Conservation (phyloP, 1,140 invertebrate species). For the Heliconius melpomene region DNA sequence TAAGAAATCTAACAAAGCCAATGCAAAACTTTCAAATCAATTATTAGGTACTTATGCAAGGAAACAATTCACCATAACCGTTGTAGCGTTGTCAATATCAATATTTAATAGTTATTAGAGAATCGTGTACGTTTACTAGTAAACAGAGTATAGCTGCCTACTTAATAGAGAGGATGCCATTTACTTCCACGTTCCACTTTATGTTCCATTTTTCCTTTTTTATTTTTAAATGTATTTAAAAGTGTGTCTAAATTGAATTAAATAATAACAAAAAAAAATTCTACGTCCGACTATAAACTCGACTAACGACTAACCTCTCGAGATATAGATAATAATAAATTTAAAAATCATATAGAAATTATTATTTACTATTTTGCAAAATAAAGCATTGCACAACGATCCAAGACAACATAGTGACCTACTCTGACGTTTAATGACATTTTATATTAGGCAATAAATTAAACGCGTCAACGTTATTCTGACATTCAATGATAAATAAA, state of each 20-base stretch:
- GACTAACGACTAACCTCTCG: too few relatives aligned
- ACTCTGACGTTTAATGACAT: slow-evolving; percentile 47
- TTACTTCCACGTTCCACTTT: too few relatives aligned
- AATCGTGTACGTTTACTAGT: not conserved
- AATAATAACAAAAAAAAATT: too few relatives aligned
- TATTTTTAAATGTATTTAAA: too few relatives aligned
- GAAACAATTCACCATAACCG: not conserved
- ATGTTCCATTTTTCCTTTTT: too few relatives aligned
- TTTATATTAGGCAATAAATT: slow-evolving; percentile 45
- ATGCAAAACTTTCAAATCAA: not conserved
- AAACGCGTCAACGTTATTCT: slow-evolving; percentile 25
- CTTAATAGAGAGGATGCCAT: too few relatives aligned
- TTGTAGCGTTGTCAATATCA: not conserved
- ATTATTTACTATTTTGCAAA: not conserved
- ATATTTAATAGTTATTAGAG: not conserved
- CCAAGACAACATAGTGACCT: slow-evolving; percentile 46
- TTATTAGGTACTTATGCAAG: not conserved
- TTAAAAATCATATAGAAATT: not conserved
- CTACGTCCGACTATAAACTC: too few relatives aligned
- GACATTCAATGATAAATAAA: not conserved
- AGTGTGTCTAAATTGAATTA: too few relatives aligned
- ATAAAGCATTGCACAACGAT: slow-evolving; percentile 39
- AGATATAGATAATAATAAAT: too few relatives aligned
- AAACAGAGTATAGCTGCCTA: not conserved
- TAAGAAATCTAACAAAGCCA: not conserved